Evolutionary conservation across 2,888 invertebrate genomes (phyloP), one percentile per base, ranked within the genome.

Genomic region (Fissipunctia ypsillon): DNA sequence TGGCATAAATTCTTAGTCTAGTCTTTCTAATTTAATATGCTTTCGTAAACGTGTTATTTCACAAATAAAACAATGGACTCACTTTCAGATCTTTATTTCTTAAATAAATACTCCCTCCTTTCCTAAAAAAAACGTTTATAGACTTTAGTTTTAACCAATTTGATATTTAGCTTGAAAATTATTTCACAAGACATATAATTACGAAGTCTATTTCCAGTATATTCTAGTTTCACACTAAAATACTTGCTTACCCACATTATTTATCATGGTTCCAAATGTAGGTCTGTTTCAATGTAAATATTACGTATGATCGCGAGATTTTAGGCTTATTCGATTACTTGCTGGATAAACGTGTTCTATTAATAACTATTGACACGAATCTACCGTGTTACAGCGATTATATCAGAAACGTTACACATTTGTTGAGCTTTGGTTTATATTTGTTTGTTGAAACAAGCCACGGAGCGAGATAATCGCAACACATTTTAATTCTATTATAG

Each of bases 261-360:
- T 81, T 82, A 60, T 68, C 67, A 70, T 56, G 57, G 45, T 78
- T 71, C 57, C 63, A 67, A 57, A 57, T 69, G 65, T 72, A 45
- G 63, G 52, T 66, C 65, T 63, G n/a, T n/a, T n/a, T n/a, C 31
- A 67, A 35, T 45, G 69, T 79, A 76, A 79, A 83, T 67, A 76
- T 72, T 38, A 43, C 41, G 25, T 19, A 56, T 41, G 63, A 81
- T 65, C 22, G 7, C 31, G 12, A 57, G 12, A 78, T 72, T 54
- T 61, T 50, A 65, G 66, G n/a, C 72, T 69, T 43, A 57, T 14
- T 5, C 14, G 43, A 60, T 73, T 70, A 69, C 19, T 35, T 28
- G 57, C 14, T 57, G 35, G 43, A 60, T 72, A 64, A 66, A 54
- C 72, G 31, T 28, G 16, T 14, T 22, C 59, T 74, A 78, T 74